Conservation (phyloP, 1,140 invertebrate genomes). For the Harlomillsia oculata region DNA sequence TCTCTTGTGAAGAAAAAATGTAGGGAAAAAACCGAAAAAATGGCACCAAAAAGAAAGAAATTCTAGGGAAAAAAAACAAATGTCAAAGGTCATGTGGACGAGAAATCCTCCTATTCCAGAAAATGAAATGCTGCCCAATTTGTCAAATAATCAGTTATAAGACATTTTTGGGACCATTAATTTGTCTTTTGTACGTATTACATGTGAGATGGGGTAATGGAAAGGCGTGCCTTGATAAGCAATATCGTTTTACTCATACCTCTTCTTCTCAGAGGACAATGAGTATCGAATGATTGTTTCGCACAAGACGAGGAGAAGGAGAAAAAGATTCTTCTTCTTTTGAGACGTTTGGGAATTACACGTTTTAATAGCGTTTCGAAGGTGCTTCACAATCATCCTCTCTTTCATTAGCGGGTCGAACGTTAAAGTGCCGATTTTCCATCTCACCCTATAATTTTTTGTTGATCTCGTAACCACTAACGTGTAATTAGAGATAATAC, state of each 20-base stretch:
- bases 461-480: slow-evolving; percentile 31
- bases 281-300: slow-evolving; percentile 10
- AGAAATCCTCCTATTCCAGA: no score
- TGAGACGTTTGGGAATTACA: slow-evolving; percentile 22
- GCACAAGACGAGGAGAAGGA: not conserved
- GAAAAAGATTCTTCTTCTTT: slow-evolving; percentile 10
- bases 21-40: no score
- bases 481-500: slow-evolving; percentile 35
- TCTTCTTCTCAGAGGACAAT: slow-evolving; percentile 7
- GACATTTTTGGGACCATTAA: no score
- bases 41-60: no score
- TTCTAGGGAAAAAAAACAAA: no score
- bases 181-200: no score
- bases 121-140: no score
- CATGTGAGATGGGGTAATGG: no score
- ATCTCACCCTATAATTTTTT: slow-evolving; percentile 30
- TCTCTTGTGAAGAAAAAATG: no score
- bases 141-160: no score
- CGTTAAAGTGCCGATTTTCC: slow-evolving; percentile 33
- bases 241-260: slow-evolving; percentile 22
- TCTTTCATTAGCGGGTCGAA: slow-evolving; percentile 34
- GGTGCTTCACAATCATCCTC: slow-evolving; percentile 21
- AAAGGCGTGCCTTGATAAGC: slow-evolving; percentile 21
- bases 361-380: slow-evolving; percentile 22
- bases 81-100: no score